Evolutionary conservation across 2,888 invertebrate species (phyloP).

Genomic region (Drosophila pseudotakahashii): DNA sequence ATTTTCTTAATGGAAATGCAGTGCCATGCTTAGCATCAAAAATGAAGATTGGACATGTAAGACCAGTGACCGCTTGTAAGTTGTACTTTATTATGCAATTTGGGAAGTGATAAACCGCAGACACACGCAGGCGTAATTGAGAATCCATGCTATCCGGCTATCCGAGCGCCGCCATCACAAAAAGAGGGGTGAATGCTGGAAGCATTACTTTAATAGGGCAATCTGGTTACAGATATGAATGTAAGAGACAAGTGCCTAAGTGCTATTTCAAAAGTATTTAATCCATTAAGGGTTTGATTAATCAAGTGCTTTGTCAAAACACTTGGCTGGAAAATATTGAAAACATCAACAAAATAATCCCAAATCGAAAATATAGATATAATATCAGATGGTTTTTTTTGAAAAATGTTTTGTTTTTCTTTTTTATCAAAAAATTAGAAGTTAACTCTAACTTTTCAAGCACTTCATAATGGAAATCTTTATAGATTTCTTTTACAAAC

Average conservation of each 20-base stretch:
- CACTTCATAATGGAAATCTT: too few species aligned
- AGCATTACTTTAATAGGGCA: constrained; percentile 36
- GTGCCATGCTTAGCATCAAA: constrained; percentile 9
- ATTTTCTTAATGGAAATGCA: constrained; percentile 21
- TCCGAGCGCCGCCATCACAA: constrained; percentile 4
- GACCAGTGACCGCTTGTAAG: constrained; percentile 28
- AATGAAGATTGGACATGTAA: background rate
- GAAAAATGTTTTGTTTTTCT: too few species aligned
- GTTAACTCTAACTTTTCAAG: too few species aligned
- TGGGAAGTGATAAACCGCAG: constrained; percentile 39
- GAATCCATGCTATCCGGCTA: constrained; percentile 34
- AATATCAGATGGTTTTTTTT: too few species aligned
- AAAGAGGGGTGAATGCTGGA: constrained; percentile 6
- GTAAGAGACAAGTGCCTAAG: constrained; percentile 29
- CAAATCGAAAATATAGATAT: too few species aligned
- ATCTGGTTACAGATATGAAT: constrained; percentile 24
- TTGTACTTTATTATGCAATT: constrained; percentile 32
- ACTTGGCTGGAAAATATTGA: constrained; percentile 8
- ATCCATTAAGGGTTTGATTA: constrained; percentile 34
- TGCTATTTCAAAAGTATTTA: constrained; percentile 29
- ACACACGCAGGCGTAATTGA: constrained; percentile 35
- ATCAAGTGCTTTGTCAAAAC: constrained; percentile 19
- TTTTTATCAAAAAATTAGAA: too few species aligned
- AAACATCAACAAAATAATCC: background rate
- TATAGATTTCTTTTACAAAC: too few species aligned